Conservation (phyloP, 2,888 invertebrate species). For the Perithous albicinctus region DNA sequence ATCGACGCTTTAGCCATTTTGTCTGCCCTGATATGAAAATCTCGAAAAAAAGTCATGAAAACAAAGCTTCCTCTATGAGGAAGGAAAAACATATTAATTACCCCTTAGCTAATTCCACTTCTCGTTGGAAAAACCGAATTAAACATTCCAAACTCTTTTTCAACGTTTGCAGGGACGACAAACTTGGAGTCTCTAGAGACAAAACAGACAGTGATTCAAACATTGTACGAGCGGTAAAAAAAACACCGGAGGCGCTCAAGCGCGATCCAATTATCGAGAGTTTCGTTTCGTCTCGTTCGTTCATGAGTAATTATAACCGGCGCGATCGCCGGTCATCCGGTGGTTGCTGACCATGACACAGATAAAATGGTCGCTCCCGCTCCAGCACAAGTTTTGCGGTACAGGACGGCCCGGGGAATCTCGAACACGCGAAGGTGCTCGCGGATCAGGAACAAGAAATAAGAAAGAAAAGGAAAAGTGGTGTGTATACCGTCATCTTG, state of each 20-base stretch:
- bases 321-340: constrained; percentile 59
- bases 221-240: constrained; percentile 12
- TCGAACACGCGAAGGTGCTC: constrained; percentile 42
- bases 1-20: too few relatives aligned
- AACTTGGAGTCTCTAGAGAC: not conserved
- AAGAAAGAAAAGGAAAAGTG: constrained; percentile 26
- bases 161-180: too few relatives aligned
- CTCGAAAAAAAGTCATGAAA: too few relatives aligned
- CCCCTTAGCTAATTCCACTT: not conserved
- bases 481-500: constrained; percentile 5
- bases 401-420: constrained; percentile 34
- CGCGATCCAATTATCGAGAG: constrained; percentile 57
- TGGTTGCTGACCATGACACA: constrained; percentile 63
- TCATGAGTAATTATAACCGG: constrained; percentile 53
- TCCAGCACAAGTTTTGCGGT: constrained; percentile 11
- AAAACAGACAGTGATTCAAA: constrained; percentile 1
- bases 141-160: not conserved
- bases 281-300: constrained; percentile 58
- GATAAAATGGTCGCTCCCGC: constrained; percentile 49
- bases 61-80: too few relatives aligned
- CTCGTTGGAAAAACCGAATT: not conserved
- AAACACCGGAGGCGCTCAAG: constrained; percentile 24
- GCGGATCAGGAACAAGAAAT: constrained; percentile 55
- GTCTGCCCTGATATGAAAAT: too few relatives aligned
- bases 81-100: too few relatives aligned